These are phyloP conservation scores for Drosophila nannoptera DNA, from an alignment of 1,140 invertebrate genomes.

Conservation along the genomic window DNA sequence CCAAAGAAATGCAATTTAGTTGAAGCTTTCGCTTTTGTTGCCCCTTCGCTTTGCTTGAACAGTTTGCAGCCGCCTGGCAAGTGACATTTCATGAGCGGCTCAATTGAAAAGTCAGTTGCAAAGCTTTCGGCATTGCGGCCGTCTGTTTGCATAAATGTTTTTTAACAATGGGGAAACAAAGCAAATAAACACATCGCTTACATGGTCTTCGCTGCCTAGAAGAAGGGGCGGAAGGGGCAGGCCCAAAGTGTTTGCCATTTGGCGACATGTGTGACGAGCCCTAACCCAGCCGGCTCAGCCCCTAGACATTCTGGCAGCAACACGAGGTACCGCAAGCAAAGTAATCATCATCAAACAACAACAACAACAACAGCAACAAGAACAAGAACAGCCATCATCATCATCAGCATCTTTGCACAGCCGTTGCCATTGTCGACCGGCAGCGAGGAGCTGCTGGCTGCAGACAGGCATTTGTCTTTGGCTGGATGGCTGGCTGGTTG, in stretches of 20 bases:
- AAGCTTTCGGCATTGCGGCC: constrained; percentile 21
- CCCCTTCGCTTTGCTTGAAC: constrained; percentile 10
- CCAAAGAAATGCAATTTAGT: constrained; percentile 29
- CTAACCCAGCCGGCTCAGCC: neutral
- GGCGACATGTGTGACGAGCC: constrained; percentile 60
- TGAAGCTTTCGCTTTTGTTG: constrained; percentile 16
- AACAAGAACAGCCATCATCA: constrained; percentile 31
- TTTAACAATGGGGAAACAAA: constrained; percentile 60
- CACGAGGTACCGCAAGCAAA: constrained; percentile 35
- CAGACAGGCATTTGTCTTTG: constrained; percentile 33
- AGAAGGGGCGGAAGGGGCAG: neutral
- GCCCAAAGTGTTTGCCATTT: constrained; percentile 51
- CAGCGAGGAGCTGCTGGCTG: constrained; percentile 12
- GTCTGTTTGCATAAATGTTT: constrained; percentile 24
- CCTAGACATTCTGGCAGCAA: constrained; percentile 8
- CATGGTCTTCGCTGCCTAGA: constrained; percentile 21
- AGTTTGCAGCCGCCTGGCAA: constrained; percentile 26
- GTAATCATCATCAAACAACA: constrained; percentile 36
- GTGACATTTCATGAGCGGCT: constrained; percentile 34
- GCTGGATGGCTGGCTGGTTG: constrained; percentile 11
- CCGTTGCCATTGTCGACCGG: constrained; percentile 38
- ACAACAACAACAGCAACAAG: constrained; percentile 24
- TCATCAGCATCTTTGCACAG: constrained; percentile 41
- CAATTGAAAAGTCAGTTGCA: constrained; percentile 54
- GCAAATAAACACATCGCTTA: constrained; percentile 75